Conservation (phyloP, 2,888 invertebrate genomes). For the Coleophora flavipennella region DNA sequence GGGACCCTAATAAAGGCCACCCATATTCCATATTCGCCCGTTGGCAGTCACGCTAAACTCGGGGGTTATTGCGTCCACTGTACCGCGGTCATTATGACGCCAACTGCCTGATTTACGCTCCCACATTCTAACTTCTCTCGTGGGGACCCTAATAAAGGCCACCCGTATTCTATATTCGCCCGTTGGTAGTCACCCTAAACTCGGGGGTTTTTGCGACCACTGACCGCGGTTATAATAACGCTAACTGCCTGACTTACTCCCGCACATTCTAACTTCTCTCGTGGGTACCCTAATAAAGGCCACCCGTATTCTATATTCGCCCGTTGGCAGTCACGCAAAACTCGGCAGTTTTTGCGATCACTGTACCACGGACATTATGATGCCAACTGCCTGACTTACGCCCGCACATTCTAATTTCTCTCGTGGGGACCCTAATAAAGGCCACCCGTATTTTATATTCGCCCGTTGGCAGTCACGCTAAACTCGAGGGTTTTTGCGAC, state of each 20-base stretch:
- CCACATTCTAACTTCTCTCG: slow-evolving; percentile 57
- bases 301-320: slow-evolving; percentile 33
- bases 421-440: slow-evolving; percentile 59
- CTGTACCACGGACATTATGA: slow-evolving; percentile 62
- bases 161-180: slow-evolving; percentile 32
- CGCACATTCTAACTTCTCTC: slow-evolving; percentile 58
- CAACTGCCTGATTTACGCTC: slow-evolving; percentile 40
- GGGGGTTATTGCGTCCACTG: slow-evolving; percentile 63
- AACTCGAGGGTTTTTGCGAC: slow-evolving; percentile 62
- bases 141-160: slow-evolving; percentile 59
- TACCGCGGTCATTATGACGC: slow-evolving; percentile 59
- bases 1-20: slow-evolving; percentile 57
- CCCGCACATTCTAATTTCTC: slow-evolving; percentile 56
- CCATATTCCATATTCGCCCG: slow-evolving; percentile 35
- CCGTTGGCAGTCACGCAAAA: slow-evolving; percentile 63
- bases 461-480: slow-evolving; percentile 60
- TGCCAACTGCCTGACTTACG: slow-evolving; percentile 44
- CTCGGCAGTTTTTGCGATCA: slow-evolving; percentile 62
- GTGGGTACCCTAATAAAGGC: slow-evolving; percentile 58
- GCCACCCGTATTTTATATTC: slow-evolving; percentile 36
- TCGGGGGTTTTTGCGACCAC: slow-evolving; percentile 62
- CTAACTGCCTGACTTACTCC: slow-evolving; percentile 45
- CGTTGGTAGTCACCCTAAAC: slow-evolving; percentile 64
- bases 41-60: slow-evolving; percentile 63
- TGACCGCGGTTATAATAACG: slow-evolving; percentile 61